A percentile compares a stretch with the other conserved stretches of the same genome.
Conservation (phyloP, 2,113 vertebrate genomes). For the Istiophorus platypterus region DNA sequence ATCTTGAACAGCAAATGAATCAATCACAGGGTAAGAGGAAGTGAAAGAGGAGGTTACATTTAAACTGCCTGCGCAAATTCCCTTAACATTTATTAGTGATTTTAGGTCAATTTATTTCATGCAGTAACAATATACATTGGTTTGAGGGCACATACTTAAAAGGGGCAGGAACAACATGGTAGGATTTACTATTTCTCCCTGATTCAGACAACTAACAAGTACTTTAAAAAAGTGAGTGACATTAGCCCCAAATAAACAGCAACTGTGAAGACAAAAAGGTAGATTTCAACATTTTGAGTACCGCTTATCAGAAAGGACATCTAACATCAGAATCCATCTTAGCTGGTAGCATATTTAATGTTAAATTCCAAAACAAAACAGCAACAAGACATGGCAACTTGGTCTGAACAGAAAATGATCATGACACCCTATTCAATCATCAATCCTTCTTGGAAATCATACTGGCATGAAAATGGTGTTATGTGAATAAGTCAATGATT, state of each 20-base stretch:
- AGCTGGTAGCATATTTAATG: not conserved
- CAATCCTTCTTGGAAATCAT: not conserved
- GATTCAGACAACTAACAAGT: conserved; percentile 9
- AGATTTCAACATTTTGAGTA: not conserved
- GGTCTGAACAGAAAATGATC: not conserved
- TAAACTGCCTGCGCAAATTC: conserved; percentile 34
- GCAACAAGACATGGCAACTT: conserved; percentile 15
- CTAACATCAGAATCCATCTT: not conserved
- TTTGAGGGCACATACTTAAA: conserved; percentile 26
- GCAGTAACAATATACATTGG: conserved; percentile 38
- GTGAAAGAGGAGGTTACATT: not conserved
- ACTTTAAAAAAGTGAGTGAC: not conserved
- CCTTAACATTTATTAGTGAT: conserved; percentile 1
- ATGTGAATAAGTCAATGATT: not conserved
- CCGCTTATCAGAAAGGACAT: not conserved
- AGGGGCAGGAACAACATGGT: not conserved
- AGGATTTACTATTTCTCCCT: not conserved
- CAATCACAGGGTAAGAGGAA: not conserved
- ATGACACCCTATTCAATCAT: not conserved
- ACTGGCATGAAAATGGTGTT: not conserved
- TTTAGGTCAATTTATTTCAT: conserved; percentile 55
- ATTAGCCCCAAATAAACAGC: not conserved
- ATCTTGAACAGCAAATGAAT: conserved; percentile 40
- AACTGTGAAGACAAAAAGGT: conserved; percentile 14
- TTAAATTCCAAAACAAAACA: conserved; percentile 15